Evolutionary conservation across 2,797 vertebrate genomes (phyloP).

Genomic region (Clarias fuscus): DNA sequence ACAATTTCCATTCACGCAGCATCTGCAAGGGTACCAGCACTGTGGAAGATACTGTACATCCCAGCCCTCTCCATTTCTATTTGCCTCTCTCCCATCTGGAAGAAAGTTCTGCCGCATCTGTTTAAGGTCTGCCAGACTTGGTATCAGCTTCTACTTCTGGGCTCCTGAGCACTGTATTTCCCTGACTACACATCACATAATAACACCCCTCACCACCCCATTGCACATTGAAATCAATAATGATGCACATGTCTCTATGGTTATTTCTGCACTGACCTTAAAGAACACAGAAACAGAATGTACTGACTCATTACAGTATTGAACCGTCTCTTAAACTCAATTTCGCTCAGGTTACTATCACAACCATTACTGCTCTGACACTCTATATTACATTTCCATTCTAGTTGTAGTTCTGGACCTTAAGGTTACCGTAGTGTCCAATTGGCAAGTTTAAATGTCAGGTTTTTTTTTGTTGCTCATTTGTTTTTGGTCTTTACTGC

Average conservation of each 20-base stretch:
- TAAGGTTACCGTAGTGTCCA: background rate
- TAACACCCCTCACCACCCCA: background rate
- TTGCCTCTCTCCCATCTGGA: background rate
- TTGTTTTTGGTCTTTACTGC: background rate
- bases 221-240: background rate
- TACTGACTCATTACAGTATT: background rate
- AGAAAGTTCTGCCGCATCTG: background rate
- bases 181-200: background rate
- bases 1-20: no score
- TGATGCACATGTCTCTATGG: background rate
- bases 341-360: background rate
- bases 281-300: background rate
- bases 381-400: background rate
- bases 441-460: background rate
- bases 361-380: background rate
- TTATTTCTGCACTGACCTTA: background rate
- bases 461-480: background rate
- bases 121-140: background rate
- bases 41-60: background rate
- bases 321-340: background rate
- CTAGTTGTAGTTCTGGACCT: background rate
- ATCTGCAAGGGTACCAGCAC: background rate
- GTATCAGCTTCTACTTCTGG: background rate
- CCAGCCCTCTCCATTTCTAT: background rate
- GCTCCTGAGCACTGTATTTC: background rate